Percentiles rank a stretch among this genome's conserved stretches.
These are phyloP conservation scores for Mohoua ochrocephala DNA, from an alignment of 2,113 vertebrate genomes.

Conservation along the genomic window DNA sequence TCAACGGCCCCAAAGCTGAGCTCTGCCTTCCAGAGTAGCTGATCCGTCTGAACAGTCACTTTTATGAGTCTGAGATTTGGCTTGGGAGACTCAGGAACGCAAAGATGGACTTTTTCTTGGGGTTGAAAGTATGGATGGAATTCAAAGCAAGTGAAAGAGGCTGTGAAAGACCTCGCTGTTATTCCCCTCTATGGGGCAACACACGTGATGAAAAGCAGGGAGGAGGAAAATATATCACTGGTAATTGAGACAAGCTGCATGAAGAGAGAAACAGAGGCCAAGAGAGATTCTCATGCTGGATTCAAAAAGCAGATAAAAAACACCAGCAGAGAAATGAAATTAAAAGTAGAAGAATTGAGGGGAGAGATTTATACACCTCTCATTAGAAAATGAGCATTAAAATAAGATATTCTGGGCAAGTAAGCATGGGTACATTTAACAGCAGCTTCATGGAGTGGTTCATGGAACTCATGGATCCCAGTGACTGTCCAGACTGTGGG, in stretches of 20 bases:
- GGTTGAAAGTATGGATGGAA: background rate
- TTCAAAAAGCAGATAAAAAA: background rate
- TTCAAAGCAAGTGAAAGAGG: background rate
- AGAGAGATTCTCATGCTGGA: background rate
- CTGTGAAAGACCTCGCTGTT: background rate
- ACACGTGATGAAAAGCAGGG: background rate
- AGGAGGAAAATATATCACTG: background rate
- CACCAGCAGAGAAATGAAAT: background rate
- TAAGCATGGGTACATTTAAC: rapidly evolving
- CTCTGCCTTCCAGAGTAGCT: background rate
- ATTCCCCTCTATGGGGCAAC: background rate
- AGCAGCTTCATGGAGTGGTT: background rate
- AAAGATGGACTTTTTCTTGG: background rate
- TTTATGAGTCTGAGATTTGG: background rate
- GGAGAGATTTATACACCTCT: background rate
- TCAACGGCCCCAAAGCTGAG: background rate
- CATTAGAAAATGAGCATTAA: background rate
- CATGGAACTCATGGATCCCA: background rate
- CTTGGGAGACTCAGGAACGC: background rate
- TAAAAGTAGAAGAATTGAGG: background rate
- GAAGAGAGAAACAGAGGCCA: background rate
- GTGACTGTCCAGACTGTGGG: background rate
- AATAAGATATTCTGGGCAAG: background rate
- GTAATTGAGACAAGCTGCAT: background rate
- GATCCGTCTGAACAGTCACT: background rate